Percentiles rank a stretch among this genome's conserved stretches.
Conservation (phyloP, 1,140 invertebrate species). For the Hetaerina americana region DNA sequence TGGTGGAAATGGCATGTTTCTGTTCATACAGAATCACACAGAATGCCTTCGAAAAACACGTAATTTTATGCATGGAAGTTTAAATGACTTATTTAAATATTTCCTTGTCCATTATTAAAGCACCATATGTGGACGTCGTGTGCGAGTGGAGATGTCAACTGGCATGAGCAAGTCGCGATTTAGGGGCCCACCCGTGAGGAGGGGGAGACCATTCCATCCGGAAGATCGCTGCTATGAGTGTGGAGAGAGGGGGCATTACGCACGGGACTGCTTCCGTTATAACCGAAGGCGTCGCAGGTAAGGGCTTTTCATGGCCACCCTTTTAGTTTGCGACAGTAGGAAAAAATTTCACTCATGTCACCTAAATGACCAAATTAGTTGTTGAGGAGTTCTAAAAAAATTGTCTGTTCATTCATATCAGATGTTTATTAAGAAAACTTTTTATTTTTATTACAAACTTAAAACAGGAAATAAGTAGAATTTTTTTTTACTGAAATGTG, state of each 20-base stretch:
- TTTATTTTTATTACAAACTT: neutral
- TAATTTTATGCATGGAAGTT: too few species aligned
- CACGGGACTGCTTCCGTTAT: constrained; percentile 67
- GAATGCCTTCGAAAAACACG: too few species aligned
- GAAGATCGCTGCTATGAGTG: constrained; percentile 81
- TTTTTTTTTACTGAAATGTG: neutral
- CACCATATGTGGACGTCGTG: constrained; percentile 72
- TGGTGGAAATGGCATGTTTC: too few species aligned
- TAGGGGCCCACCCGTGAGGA: constrained; percentile 31
- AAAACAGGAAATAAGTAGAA: neutral
- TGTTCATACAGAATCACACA: too few species aligned
- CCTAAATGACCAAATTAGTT: neutral
- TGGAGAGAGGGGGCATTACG: constrained; percentile 81
- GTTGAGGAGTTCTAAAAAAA: neutral
- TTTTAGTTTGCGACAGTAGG: neutral
- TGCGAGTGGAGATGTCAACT: constrained; percentile 85
- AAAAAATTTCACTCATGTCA: neutral
- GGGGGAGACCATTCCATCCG: constrained; percentile 54
- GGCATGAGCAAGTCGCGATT: constrained; percentile 47
- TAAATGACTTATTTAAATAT: too few species aligned
- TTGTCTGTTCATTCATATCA: neutral
- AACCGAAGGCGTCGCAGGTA: constrained; percentile 15
- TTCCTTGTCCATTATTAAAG: too few species aligned
- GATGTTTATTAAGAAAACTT: neutral
- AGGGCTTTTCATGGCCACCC: neutral